phyloP scores from a whole-genome alignment of 1,140 invertebrate species.

The Hypsibius dujardini region DNA sequence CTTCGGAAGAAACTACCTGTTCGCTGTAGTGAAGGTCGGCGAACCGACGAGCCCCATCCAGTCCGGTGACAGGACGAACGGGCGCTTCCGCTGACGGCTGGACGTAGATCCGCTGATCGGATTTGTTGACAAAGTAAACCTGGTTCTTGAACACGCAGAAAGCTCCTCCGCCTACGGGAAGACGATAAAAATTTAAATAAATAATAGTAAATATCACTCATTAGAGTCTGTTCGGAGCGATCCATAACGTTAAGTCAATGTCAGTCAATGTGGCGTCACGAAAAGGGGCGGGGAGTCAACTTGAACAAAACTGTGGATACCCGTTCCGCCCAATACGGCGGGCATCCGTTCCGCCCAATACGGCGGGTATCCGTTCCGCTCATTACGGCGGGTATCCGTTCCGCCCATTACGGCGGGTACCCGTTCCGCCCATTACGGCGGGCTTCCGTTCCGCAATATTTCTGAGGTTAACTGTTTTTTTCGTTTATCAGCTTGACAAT shows the following conservation, averaged over 20 bases:
- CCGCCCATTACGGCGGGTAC: too few relatives aligned
- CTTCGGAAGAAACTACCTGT: neutral
- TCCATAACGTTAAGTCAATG: neutral
- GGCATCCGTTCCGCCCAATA: too few relatives aligned
- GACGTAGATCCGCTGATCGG: constrained; percentile 12
- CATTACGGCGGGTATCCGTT: too few relatives aligned
- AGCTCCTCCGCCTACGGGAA: neutral
- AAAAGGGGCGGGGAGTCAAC: neutral
- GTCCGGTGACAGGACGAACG: neutral
- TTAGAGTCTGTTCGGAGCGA: too few relatives aligned
- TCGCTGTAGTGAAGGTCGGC: constrained; percentile 15
- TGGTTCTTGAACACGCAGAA: neutral
- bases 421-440: too few relatives aligned
- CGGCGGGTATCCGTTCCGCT: too few relatives aligned
- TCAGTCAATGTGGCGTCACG: neutral
- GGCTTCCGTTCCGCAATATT: too few relatives aligned
- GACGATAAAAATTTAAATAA: neutral
- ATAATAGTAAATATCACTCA: neutral
- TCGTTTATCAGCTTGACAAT: too few relatives aligned
- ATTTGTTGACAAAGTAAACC: constrained; percentile 9
- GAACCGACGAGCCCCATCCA: neutral
- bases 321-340: too few relatives aligned
- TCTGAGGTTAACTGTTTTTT: too few relatives aligned
- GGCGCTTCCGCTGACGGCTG: neutral
- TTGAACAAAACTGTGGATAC: neutral